Base-by-base conservation (phyloP, 2,113 vertebrate genomes). In the Eolophus roseicapilla region DNA sequence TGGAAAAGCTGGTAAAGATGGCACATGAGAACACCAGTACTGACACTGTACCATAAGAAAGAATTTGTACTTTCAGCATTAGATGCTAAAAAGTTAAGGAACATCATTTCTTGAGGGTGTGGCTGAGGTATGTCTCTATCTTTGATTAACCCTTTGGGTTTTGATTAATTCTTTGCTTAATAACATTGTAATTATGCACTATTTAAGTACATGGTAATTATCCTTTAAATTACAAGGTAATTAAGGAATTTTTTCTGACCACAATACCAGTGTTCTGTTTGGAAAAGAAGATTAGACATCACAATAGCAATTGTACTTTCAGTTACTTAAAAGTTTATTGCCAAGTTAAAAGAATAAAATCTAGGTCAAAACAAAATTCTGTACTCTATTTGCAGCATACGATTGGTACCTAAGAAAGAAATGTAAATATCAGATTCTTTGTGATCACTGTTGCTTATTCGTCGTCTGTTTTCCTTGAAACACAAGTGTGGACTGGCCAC, bases 151-250 rank as follows among this genome's bases (percentile, higher is more conserved):
- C 35, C n/a, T 37, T 85, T 81, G 60, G 68, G 90, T 85, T 97
- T 88, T 93, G 67, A 95, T 97, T 47, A 95, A 96, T 95, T 95
- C 70, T 68, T 88, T 95, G 57, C 82, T 93, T 94, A 96, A 97
- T 96, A 96, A 60, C 83, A 70, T 95, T 94, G 74, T 93, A 97
- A 97, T 97, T 93, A 81, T 87, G 64, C 76, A 57, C 62, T 37
- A 49, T 94, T 95, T 95, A 96, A 96, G 83, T 95, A 94, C 65
- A 53, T 57, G 50, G 67, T 96, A 91, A 96, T 97, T 97, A 94
- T 95, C 77, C 83, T 93, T 94, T 95, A 96, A 97, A 90, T 93
- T 96, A 71, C 78, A 81, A 88, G 59, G 70, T 86, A 94, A 96
- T 96, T 92, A 96, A 91, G 73, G 90, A 74, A 96, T 96, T 96